Evolutionary conservation across 2,888 invertebrate species (phyloP).

Genomic region (Orthosia incerta): DNA sequence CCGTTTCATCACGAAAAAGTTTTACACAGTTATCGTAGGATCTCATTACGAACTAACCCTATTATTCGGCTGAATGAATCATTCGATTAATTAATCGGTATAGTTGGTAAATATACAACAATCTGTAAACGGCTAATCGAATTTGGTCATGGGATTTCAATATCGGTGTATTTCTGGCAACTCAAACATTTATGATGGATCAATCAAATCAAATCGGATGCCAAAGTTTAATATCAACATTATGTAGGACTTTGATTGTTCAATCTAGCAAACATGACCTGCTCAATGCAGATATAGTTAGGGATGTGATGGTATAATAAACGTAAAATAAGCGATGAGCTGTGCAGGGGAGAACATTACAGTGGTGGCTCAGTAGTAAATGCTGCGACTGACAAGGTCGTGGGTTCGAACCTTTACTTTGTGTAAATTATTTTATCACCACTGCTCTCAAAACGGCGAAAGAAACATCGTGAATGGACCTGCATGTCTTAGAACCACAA

Average conservation of each 20-base stretch:
- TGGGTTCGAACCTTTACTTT: too few species aligned
- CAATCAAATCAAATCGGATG: background rate
- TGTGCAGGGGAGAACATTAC: too few species aligned
- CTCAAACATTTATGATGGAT: slow-evolving; percentile 24
- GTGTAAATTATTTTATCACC: too few species aligned
- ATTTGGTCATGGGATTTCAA: slow-evolving; percentile 1
- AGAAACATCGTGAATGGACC: too few species aligned
- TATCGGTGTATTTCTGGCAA: slow-evolving; percentile 7
- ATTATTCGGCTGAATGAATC: slow-evolving; percentile 9
- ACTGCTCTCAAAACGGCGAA: too few species aligned
- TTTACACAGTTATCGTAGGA: background rate
- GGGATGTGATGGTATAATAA: background rate
- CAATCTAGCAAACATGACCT: slow-evolving; percentile 4
- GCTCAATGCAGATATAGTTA: background rate
- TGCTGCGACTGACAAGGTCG: too few species aligned
- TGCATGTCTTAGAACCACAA: too few species aligned
- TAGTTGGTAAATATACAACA: background rate
- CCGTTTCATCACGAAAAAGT: background rate
- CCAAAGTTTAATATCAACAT: background rate
- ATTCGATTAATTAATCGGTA: background rate
- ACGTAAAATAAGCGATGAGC: too few species aligned
- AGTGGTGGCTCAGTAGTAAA: too few species aligned
- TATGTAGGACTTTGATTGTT: slow-evolving; percentile 10
- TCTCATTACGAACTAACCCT: background rate
- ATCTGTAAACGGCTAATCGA: slow-evolving; percentile 2